Base-by-base conservation (phyloP, 2,113 vertebrate species). In the Oenanthe melanoleuca region DNA sequence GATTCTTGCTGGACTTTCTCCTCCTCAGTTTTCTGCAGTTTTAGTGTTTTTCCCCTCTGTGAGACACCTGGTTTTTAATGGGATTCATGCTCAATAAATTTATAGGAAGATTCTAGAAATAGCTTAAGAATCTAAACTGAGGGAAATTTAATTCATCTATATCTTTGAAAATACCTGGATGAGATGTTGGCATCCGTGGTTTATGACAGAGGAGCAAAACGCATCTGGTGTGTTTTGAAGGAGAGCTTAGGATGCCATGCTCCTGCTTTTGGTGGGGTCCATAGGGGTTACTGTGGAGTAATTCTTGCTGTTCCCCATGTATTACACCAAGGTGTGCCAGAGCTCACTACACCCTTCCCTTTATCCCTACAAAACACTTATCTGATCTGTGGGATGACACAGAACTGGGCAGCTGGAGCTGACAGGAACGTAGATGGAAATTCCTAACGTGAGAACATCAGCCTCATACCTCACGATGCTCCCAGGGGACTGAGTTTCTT, bases 291-390 rank as follows among this genome's bases (percentile, higher is more conserved):
- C 20, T 18, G 25, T 8, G 3, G 8, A 5, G 26, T 22, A 19
- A 11, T 19, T 73, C 37, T 10, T 52, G 23, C 34, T 12, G 16
- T 19, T 8, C 23, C 4, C 11, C 3, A 1, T 9, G 23, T 42
- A 2, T 38, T 23, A 28, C 67, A 18, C n/a, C 31, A 4, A 40
- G 33, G 4, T 24, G n/a, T 38, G 29, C 22, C n/a, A 8, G 52
- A 28, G 55, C 19, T 89, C 9, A 0, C 33, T 4, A 3, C 28
- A 1, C 2, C 5, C 20, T 45, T 53, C 53, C 5, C 1, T n/a
- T 28, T 13, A 14, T 67, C 34, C 74, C 47, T 45, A 20, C 25
- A 6, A 42, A 60, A 28, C 4, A 11, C 40, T 52, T 28, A 3
- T 2, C 47, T 40, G 16, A 7, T 66, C 50, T 40, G 14, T 40